Evolutionary conservation across 2,888 invertebrate genomes (phyloP).

Genomic region (Cancer borealis): DNA sequence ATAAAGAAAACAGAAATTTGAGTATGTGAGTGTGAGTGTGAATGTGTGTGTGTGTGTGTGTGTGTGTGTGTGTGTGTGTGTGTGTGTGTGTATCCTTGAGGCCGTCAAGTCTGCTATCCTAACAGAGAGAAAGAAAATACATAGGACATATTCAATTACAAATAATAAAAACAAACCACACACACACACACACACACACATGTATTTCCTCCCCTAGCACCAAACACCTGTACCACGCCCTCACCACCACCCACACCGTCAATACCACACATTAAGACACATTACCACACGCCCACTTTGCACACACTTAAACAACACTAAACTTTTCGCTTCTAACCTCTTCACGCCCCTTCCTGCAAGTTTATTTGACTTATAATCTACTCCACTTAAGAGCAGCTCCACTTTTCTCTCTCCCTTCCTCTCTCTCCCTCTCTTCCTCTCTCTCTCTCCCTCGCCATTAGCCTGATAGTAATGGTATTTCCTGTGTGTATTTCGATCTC

Average conservation of each 20-base stretch:
- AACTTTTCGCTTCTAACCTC: not conserved
- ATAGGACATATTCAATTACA: not conserved
- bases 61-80: slow-evolving; percentile 40
- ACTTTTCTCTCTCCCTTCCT: slow-evolving; percentile 18
- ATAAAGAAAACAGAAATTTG: slow-evolving; percentile 38
- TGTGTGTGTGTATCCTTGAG: slow-evolving; percentile 23
- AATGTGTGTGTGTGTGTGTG: slow-evolving; percentile 23
- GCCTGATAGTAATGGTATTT: not conserved
- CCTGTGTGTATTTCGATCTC: not conserved
- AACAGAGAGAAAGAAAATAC: not conserved
- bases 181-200: not conserved
- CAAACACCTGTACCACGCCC: not conserved
- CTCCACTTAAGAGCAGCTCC: not conserved
- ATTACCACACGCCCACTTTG: not conserved
- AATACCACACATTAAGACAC: not conserved
- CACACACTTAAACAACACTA: slow-evolving; percentile 18
- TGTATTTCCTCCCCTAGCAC: not conserved
- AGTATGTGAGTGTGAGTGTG: not conserved
- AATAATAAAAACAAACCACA: not conserved
- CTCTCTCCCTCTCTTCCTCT: not conserved
- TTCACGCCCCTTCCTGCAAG: not conserved
- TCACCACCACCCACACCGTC: not conserved
- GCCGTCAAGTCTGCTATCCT: not conserved
- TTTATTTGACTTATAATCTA: slow-evolving; percentile 17
- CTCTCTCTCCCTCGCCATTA: not conserved